Evolutionary conservation across 2,113 vertebrate species (phyloP).

Genomic region (Chaetops frenatus): DNA sequence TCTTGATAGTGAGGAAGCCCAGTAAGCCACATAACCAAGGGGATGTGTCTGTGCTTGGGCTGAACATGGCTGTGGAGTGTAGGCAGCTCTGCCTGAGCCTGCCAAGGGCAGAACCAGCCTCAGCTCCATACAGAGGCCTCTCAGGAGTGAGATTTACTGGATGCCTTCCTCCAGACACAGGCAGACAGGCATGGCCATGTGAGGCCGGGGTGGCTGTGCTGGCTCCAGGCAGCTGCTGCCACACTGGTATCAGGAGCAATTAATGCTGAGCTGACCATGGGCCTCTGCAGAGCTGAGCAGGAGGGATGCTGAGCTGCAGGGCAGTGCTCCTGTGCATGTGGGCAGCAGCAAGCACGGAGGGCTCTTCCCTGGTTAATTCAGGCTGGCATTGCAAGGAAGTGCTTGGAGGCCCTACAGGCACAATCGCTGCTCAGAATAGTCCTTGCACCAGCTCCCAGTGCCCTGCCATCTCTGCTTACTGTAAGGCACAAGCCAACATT

Average conservation of each 20-base stretch:
- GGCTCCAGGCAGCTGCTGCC: background rate
- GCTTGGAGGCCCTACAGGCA: background rate
- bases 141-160: background rate
- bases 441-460: background rate
- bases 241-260: background rate
- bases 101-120: background rate
- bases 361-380: background rate
- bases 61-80: background rate
- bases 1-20: background rate
- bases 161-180: background rate
- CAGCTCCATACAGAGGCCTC: background rate
- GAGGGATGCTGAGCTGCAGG: background rate
- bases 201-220: background rate
- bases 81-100: background rate
- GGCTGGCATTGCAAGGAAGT: background rate
- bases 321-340: background rate
- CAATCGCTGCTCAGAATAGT: background rate
- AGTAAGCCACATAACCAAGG: rapidly evolving
- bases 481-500: background rate
- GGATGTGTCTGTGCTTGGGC: background rate
- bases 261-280: background rate
- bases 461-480: background rate
- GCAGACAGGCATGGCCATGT: rapidly evolving
- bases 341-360: background rate
- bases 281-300: background rate